Evolutionary conservation across 1,140 invertebrate genomes (phyloP), one percentile per base, ranked within the genome.

Genomic region (Leptinotarsa defecta): DNA sequence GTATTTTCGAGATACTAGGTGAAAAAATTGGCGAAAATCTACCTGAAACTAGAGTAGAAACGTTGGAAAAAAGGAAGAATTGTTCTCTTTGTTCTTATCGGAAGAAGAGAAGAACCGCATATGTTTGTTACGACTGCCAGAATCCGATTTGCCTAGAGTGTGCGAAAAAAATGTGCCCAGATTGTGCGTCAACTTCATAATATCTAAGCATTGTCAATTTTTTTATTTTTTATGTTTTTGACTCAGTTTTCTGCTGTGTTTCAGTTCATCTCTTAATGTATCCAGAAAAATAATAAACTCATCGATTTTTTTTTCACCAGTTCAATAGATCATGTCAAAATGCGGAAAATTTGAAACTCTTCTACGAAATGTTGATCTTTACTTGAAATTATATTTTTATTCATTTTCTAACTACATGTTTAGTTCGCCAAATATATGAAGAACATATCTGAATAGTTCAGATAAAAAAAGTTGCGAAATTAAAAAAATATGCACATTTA

Each of bases 1-100:
- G 19, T 61, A 61, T 61, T 61, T 61, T 61, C 19, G 57, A 61
- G 13, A 61, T 61, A 17, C 57, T 61, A 61, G 57, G 57, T 61
- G 19, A 61, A 61, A 61, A 15, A 61, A 61, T 15, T 61, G 19
- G 15, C 19, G 57, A 61, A 61, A 61, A 19, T 61, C 57, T 61
- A 61, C 57, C 57, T 15, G 20, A 22, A 22, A 22, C 20, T 22
- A 22, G 20, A 22, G 20, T 22, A 22, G 20, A 22, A 22, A 22
- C 57, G 1, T 61, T 61, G 6, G 19, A 61, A 61, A 61, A 61
- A 27, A 5, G 24, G 5, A 27, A 27, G 2, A 22, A 22, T 22
- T 22, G 20, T 22, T 22, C 20, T 22, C 20, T 22, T 22, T 22
- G 20, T 22, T 24, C 24, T 24, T 24, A 24, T 24, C 24, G 24